Percentiles rank a stretch among this genome's conserved stretches.
Conservation (phyloP, 2,113 vertebrate species). For the Sminthopsis crassicaudata region DNA sequence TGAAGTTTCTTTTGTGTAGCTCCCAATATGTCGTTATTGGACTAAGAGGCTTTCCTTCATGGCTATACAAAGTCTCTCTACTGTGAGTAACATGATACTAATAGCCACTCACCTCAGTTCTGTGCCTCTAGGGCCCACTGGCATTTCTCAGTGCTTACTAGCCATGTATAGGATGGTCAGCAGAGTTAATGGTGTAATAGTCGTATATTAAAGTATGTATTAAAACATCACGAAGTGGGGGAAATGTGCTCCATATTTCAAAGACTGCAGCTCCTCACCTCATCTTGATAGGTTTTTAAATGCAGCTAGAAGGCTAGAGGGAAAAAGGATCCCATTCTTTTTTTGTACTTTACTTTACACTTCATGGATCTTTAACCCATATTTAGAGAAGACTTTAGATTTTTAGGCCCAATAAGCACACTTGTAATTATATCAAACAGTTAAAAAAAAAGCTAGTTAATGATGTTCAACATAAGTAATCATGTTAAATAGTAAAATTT, state of each 20-base stretch:
- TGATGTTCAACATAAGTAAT: conserved; percentile 98
- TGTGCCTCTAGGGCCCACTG: not conserved
- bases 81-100: not conserved
- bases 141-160: not conserved
- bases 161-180: not conserved
- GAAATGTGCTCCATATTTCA: conserved; percentile 65
- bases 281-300: conserved; percentile 64
- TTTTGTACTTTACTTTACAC: conserved; percentile 82
- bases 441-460: conserved; percentile 92
- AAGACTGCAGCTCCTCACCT: conserved; percentile 41
- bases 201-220: conserved; percentile 62
- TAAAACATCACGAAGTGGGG: conserved; percentile 73
- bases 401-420: conserved; percentile 89
- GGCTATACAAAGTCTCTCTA: not conserved
- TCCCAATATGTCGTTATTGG: not conserved
- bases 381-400: conserved; percentile 90
- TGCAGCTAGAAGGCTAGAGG: conserved; percentile 73
- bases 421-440: conserved; percentile 96
- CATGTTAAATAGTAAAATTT: conserved; percentile 99
- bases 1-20: not conserved
- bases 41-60: not conserved
- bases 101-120: too few relatives aligned
- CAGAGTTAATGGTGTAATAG: conserved; percentile 53
- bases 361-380: conserved; percentile 96
- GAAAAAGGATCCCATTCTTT: conserved; percentile 82